Evolutionary conservation across 2,888 invertebrate species (phyloP), one percentile per base, ranked within the genome.

Genomic region (Pantelozetes paolii): DNA sequence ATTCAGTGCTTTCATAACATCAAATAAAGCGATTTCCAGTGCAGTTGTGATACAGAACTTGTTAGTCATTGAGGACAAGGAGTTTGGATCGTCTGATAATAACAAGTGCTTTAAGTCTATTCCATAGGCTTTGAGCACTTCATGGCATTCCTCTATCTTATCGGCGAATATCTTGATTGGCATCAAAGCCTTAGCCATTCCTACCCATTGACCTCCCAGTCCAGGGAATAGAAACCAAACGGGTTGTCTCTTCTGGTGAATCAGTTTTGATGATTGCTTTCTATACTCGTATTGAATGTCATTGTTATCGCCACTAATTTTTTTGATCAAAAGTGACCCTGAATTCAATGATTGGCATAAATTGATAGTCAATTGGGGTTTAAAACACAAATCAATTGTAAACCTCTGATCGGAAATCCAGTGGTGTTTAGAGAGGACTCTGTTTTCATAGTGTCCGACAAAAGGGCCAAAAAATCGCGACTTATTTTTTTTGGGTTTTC

Each of bases 131-230:
- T 88, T 86, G 42, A 99, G 85, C 18, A 89, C 88, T 69, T 88
- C 88, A 9, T 91, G 89, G 78, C 90, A 89, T 76, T 88, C 88
- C 78, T 86, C 85, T 78, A 98, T 87, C 75, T 91, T 90, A 73
- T 87, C 86, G 77, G 88, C 88, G 84, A 97, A 97, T 0, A 85
- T 84, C 73, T 93, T 91, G 77, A 98, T 85, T 76, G 86, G 84
- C 88, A 97, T 89, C 78, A 99, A 86, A 75, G 89, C 87, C 81
- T 89, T 89, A n/a, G 89, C 96, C 97, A 98, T 98, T 79, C 93
- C 94, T 67, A 90, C 87, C 97, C 97, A 98, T 84, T 98, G 98
- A 57, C 92, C 90, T 18, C 98, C 98, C 98, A 99, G 98, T 75
- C 99, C 99, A 67, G 95, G 90, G 84, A 94, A 98, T 77, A 98